These are phyloP conservation scores for Onychomys leucogaster DNA, from an alignment of 2,797 vertebrate species.

Conservation along the genomic window DNA sequence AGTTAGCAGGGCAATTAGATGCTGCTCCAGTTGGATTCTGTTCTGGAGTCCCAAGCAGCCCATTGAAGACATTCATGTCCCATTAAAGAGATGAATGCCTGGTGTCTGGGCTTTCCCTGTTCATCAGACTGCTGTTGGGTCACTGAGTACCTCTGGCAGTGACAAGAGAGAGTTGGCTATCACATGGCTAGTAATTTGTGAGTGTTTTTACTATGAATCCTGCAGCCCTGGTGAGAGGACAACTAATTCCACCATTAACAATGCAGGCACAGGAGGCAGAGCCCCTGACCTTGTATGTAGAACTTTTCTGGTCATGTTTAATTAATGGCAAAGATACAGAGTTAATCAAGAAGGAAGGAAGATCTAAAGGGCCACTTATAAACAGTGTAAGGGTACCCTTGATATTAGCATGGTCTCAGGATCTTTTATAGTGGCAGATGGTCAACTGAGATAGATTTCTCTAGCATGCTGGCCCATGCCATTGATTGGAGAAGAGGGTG, in stretches of 20 bases:
- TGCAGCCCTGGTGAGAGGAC: not conserved
- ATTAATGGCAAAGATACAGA: not conserved
- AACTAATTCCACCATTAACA: not conserved
- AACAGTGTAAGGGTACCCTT: not conserved
- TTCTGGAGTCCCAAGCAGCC: conserved; percentile 84
- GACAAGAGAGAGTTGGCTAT: conserved; percentile 77
- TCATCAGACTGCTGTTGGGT: conserved; percentile 79
- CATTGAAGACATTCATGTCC: conserved; percentile 86
- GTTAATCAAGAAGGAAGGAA: not conserved
- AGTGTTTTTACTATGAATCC: conserved; percentile 56
- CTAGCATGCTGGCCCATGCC: rapidly evolving
- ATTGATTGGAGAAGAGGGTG: not conserved
- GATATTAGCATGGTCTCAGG: rapidly evolving
- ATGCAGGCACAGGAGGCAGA: not conserved
- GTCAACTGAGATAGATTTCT: not conserved
- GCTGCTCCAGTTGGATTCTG: conserved; percentile 84
- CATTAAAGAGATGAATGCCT: conserved; percentile 88
- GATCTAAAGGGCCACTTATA: too few species aligned
- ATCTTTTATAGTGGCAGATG: rapidly evolving
- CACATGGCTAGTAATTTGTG: conserved; percentile 77
- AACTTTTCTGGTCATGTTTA: not conserved
- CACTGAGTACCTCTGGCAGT: conserved; percentile 79
- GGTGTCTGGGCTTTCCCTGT: conserved; percentile 79
- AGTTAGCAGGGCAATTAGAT: conserved; percentile 85
- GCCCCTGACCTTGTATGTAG: not conserved